phyloP scores from a whole-genome alignment of 2,113 vertebrate species.

The Nothobranchius kuhntae region DNA sequence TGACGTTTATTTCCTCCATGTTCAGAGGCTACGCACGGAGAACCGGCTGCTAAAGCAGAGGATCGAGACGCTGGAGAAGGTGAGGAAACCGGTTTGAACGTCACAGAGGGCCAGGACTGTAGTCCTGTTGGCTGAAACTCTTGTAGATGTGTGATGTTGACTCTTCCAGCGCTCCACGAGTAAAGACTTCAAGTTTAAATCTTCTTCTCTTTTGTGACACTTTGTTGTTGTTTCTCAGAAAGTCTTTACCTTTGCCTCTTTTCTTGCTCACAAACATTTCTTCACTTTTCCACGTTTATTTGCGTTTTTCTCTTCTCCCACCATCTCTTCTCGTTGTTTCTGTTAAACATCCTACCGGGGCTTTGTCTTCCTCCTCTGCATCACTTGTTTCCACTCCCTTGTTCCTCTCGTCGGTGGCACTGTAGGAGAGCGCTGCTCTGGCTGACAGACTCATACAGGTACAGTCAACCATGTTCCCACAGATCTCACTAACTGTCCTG shows the following conservation, averaged over 20 bases:
- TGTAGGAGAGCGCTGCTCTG: slow-evolving; percentile 95
- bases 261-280: slow-evolving; percentile 18
- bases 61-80: slow-evolving; percentile 95
- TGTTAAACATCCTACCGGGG: slow-evolving; percentile 11
- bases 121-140: no score
- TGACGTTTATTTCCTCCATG: neutral
- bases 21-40: slow-evolving; percentile 89
- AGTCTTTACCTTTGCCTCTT: slow-evolving; percentile 31
- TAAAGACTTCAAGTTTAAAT: slow-evolving; percentile 1
- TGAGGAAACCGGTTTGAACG: slow-evolving; percentile 57
- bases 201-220: slow-evolving; percentile 26
- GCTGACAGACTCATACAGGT: slow-evolving; percentile 98
- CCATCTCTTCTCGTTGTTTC: slow-evolving; percentile 15
- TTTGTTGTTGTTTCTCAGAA: slow-evolving; percentile 12
- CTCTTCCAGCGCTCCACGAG: neutral
- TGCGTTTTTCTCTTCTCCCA: neutral
- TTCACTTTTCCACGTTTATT: neutral
- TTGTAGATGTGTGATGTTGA: neutral
- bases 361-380: slow-evolving; percentile 7
- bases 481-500: slow-evolving; percentile 25
- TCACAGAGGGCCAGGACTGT: no score
- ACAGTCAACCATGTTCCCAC: slow-evolving; percentile 67
- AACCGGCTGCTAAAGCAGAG: slow-evolving; percentile 93
- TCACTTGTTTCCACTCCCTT: slow-evolving; percentile 52
- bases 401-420: slow-evolving; percentile 48